These are phyloP conservation scores for Odocoileus virginianus DNA, from an alignment of 2,113 vertebrate genomes.

Conservation along the genomic window DNA sequence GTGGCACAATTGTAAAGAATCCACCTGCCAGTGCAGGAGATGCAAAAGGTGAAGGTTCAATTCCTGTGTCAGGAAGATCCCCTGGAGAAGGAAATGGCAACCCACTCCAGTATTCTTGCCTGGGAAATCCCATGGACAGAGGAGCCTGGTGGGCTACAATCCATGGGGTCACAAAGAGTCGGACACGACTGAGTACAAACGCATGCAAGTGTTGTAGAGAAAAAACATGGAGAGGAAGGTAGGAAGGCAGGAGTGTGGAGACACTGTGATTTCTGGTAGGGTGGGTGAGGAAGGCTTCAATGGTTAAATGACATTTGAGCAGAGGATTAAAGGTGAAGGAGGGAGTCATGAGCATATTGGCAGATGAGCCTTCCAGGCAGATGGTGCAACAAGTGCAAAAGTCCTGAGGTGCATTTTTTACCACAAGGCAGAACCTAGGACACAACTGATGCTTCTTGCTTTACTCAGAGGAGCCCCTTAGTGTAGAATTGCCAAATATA, in stretches of 20 bases:
- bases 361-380: neutral
- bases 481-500: neutral
- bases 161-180: neutral
- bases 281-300: neutral
- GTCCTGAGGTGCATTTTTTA: neutral
- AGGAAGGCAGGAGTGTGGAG: too few relatives aligned
- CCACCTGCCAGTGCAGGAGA: neutral
- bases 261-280: neutral
- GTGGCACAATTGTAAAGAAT: neutral
- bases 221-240: neutral
- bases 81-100: neutral
- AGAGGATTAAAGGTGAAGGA: neutral
- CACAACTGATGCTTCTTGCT: neutral
- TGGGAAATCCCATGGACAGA: neutral
- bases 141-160: neutral
- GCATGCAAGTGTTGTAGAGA: neutral
- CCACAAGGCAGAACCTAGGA: neutral
- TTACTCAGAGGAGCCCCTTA: neutral
- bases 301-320: neutral
- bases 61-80: neutral
- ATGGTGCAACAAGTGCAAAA: neutral
- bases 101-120: neutral
- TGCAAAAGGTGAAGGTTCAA: neutral
- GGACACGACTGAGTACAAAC: neutral
- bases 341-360: neutral